A percentile compares a stretch with the other conserved stretches of the same genome.
These are phyloP conservation scores for Amphilophus citrinellus DNA, from an alignment of 2,113 vertebrate species.

Conservation along the genomic window DNA sequence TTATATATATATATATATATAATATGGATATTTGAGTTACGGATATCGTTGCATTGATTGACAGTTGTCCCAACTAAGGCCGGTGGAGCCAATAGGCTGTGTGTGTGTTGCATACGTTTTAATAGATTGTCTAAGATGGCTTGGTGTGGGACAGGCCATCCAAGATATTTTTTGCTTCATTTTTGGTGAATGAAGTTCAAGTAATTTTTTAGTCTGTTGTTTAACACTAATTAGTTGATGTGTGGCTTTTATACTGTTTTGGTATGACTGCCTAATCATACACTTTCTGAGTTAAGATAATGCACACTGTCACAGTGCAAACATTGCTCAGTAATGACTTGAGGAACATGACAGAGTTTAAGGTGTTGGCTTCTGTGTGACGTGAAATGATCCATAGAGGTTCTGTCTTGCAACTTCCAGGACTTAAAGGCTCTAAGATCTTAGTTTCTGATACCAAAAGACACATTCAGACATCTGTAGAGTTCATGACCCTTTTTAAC, in stretches of 20 bases:
- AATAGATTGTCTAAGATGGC: too few relatives aligned
- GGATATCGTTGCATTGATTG: too few relatives aligned
- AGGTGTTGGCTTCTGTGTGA: neutral
- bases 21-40: neutral
- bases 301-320: neutral
- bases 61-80: neutral
- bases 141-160: neutral
- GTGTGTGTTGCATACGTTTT: neutral
- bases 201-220: neutral
- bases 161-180: neutral
- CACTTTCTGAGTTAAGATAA: neutral
- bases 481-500: neutral
- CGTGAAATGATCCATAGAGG: neutral
- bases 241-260: neutral
- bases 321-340: neutral
- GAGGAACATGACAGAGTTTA: neutral
- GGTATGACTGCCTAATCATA: neutral
- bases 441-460: neutral
- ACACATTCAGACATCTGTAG: neutral
- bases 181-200: neutral
- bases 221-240: neutral
- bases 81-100: neutral
- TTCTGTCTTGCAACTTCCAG: neutral
- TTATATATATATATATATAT: too few relatives aligned
- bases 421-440: neutral